Conservation (phyloP, 2,113 vertebrate species). For the Antechinus stuartii region DNA sequence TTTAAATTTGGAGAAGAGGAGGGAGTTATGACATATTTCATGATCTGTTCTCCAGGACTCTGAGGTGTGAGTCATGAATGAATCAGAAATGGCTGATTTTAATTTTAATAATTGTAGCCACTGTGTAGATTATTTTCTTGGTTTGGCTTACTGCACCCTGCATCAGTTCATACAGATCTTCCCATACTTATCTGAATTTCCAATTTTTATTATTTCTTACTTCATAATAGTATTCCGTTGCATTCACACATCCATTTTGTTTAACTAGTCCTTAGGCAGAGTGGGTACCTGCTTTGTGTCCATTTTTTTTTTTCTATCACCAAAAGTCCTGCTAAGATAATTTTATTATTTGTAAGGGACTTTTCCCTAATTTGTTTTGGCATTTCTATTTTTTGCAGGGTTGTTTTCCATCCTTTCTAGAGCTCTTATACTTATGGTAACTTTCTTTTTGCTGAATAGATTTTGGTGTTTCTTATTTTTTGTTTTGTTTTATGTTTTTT, state of each 20-base stretch:
- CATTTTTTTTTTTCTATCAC: background rate
- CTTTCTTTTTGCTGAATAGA: background rate
- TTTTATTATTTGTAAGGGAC: background rate
- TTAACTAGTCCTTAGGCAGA: background rate
- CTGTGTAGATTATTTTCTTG: background rate
- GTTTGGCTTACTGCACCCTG: background rate
- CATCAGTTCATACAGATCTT: background rate
- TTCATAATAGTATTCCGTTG: background rate
- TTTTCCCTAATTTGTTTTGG: background rate
- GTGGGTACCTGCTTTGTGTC: background rate
- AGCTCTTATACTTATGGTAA: background rate
- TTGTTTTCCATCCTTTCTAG: background rate
- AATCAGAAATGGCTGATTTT: background rate
- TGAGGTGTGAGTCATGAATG: background rate
- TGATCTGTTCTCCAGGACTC: background rate
- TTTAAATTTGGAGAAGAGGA: background rate
- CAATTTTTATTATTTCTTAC: background rate
- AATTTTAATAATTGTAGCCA: background rate
- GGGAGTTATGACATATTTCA: background rate
- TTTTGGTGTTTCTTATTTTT: background rate
- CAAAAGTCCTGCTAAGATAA: background rate
- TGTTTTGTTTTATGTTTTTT: background rate
- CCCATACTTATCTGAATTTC: background rate
- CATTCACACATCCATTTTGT: background rate
- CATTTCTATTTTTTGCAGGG: background rate